phyloP scores from a whole-genome alignment of 2,888 invertebrate genomes.

The Drosophila demipolita region DNA sequence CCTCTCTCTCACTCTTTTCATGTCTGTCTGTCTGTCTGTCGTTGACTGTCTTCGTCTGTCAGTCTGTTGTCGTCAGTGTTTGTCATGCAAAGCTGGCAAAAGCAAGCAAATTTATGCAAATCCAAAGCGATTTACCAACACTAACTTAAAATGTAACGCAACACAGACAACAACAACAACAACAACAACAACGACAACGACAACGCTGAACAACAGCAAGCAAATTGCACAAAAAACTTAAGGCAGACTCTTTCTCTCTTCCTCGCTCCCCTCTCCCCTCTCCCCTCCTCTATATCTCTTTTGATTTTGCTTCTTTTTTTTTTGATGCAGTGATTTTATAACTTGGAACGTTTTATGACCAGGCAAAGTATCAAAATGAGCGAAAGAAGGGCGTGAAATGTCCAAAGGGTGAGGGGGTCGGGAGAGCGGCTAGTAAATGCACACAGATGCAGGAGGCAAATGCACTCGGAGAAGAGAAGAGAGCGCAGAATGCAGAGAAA shows the following conservation, averaged over 20 bases:
- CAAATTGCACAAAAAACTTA: constrained; percentile 80
- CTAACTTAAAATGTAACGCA: constrained; percentile 77
- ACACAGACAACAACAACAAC: constrained; percentile 36
- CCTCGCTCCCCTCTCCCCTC: neutral
- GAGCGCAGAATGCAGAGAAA: neutral
- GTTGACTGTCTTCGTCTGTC: constrained; percentile 21
- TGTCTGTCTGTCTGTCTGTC: constrained; percentile 10
- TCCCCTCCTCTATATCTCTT: neutral
- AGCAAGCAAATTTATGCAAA: constrained; percentile 77
- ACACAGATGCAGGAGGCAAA: constrained; percentile 74
- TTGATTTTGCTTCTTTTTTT: constrained; percentile 39
- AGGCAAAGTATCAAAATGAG: constrained; percentile 30
- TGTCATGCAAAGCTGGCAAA: constrained; percentile 62
- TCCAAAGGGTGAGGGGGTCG: neutral
- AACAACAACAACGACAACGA: constrained; percentile 13
- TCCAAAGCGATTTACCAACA: constrained; percentile 80
- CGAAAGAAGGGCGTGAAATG: neutral
- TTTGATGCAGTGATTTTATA: constrained; percentile 68
- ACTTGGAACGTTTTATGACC: constrained; percentile 67
- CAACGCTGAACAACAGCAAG: constrained; percentile 48
- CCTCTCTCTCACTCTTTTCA: neutral
- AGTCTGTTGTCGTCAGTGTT: constrained; percentile 52
- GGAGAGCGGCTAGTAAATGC: constrained; percentile 49
- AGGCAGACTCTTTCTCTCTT: constrained; percentile 23
- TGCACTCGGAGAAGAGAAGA: constrained; percentile 36